Evolutionary conservation across 2,888 invertebrate species (phyloP).

Genomic region (Conchocele bisecta): DNA sequence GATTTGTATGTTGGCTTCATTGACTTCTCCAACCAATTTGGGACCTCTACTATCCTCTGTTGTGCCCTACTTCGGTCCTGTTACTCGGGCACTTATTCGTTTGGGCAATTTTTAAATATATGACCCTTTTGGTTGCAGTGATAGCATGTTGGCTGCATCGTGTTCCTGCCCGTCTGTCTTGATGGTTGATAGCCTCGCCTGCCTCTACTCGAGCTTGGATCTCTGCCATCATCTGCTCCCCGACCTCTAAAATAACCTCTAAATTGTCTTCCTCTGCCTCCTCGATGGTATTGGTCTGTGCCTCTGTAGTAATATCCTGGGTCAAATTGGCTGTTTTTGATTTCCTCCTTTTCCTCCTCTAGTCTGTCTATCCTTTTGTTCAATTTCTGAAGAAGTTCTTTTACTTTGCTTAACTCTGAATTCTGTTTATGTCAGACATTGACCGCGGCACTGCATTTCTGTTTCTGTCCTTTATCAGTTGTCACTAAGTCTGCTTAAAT

Average conservation of each 20-base stretch:
- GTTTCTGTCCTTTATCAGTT: too few relatives aligned
- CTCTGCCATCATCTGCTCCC: not conserved
- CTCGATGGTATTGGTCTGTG: not conserved
- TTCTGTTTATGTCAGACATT: too few relatives aligned
- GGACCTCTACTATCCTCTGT: not conserved
- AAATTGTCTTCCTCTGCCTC: not conserved
- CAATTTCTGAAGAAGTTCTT: not conserved
- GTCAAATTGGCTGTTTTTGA: not conserved
- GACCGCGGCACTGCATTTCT: too few relatives aligned
- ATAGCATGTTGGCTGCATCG: not conserved
- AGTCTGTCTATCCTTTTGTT: not conserved
- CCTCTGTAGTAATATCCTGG: not conserved
- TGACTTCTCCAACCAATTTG: conserved; percentile 8
- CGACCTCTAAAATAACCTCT: not conserved
- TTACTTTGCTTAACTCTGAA: not conserved
- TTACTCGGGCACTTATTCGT: conserved; percentile 10
- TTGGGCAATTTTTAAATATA: not conserved
- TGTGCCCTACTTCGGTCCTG: not conserved
- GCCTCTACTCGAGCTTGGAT: too few relatives aligned
- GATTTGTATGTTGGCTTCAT: conserved; percentile 8
- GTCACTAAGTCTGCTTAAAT: not conserved
- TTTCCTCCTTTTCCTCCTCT: not conserved
- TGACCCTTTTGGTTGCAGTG: not conserved
- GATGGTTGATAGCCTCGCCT: not conserved
- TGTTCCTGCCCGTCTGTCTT: not conserved